Percentiles rank a stretch among this genome's conserved stretches.
phyloP scores from a whole-genome alignment of 2,797 vertebrate genomes.

The Coregonus ussuriensis region DNA sequence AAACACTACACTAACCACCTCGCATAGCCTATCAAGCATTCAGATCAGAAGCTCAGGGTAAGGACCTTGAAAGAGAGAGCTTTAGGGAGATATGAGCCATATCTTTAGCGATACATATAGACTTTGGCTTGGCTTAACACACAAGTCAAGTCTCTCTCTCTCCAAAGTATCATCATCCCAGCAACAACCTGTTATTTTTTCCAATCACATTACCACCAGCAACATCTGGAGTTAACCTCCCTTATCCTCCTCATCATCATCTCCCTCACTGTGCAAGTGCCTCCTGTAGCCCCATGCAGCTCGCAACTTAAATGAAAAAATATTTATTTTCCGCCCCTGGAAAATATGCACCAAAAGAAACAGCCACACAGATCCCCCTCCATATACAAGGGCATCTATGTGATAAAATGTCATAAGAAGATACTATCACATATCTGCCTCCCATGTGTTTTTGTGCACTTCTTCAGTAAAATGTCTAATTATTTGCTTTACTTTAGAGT shows the following conservation, averaged over 20 bases:
- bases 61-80: constrained; percentile 60
- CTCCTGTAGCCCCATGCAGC: constrained; percentile 31
- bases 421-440: constrained; percentile 60
- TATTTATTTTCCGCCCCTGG: constrained; percentile 25
- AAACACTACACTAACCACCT: constrained; percentile 44
- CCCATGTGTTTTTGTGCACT: constrained; percentile 45
- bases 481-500: constrained; percentile 58
- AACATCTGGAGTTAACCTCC: constrained; percentile 46
- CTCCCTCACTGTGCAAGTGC: constrained; percentile 20
- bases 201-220: constrained; percentile 32
- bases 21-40: constrained; percentile 51
- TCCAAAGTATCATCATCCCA: constrained; percentile 34
- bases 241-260: constrained; percentile 36
- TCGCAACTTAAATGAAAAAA: constrained; percentile 18
- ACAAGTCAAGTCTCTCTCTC: constrained; percentile 58
- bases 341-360: constrained; percentile 32
- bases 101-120: constrained; percentile 63
- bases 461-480: constrained; percentile 41
- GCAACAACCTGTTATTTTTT: constrained; percentile 1
- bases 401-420: constrained; percentile 57
- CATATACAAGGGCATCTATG: constrained; percentile 67
- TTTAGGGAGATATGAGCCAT: constrained; percentile 47
- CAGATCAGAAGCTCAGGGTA: constrained; percentile 55
- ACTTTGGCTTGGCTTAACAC: constrained; percentile 66
- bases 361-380: constrained; percentile 70